Evolutionary conservation across 2,888 invertebrate genomes (phyloP), one percentile per base, ranked within the genome.

Genomic region (Gortyna flavago): DNA sequence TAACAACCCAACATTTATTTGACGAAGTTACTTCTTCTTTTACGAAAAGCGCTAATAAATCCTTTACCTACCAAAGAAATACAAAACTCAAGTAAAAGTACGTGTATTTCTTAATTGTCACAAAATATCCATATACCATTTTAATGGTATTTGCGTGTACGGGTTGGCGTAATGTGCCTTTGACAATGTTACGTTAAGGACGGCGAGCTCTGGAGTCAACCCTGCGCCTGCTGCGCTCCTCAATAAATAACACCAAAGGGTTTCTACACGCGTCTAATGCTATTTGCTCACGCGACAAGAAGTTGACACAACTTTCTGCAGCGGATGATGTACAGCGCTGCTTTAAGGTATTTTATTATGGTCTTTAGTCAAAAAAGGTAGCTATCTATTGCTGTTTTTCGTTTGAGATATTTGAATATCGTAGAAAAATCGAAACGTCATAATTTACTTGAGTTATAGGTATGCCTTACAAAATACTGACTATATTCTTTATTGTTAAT

Each of bases 241-340:
- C 93, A 88, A 96, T 96, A 96, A 95, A 96, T 95, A 94, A 95
- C 94, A 91, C 92, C 93, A 94, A 95, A 95, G 95, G 95, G 95
- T 95, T 79, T 95, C 91, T 90, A 89, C 81, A 87, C 84, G 88
- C 83, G 89, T 92, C 92, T 96, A 96, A 96, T 94, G 94, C 87
- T 91, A 85, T 87, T 91, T 88, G 89, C 93, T 92, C 96, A 96
- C 96, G 96, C 95, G 90, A 96, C 77, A 64, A 84, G 85, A 85
- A 87, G 91, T 91, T 92, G 91, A 92, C 91, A 90, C 87, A 91
- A 92, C 91, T 91, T 94, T 94, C 90, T 91, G 91, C 92, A 90
- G 90, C 87, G 80, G 85, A 89, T 90, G 87, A 90, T 88, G 79
- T 87, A 85, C 83, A 80, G 80, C 78, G 83, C 75, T 59, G 70